Conservation (phyloP, 2,797 vertebrate genomes). For the Orestias chungarensis region DNA sequence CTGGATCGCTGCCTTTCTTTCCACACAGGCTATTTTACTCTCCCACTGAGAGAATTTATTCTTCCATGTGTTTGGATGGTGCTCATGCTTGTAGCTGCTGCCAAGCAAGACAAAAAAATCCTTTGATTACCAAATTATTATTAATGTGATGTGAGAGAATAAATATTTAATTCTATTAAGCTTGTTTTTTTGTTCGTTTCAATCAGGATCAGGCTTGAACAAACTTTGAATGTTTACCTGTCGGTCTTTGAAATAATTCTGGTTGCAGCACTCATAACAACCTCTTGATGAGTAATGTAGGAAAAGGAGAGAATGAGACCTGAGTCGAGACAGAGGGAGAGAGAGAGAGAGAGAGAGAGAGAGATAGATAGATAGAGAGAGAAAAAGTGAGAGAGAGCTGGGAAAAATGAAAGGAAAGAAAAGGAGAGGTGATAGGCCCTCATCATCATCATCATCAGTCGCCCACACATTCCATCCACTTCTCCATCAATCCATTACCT, state of each 20-base stretch:
- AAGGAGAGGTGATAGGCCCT: conserved; percentile 64
- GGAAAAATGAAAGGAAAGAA: conserved; percentile 40
- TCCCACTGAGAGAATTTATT: conserved; percentile 66
- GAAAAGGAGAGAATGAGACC: conserved; percentile 24
- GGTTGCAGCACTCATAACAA: conserved; percentile 20
- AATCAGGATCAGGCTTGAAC: background rate
- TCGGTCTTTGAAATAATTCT: conserved; percentile 22
- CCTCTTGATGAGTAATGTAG: conserved; percentile 36
- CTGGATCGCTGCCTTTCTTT: conserved; percentile 65
- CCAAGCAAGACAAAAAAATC: conserved; percentile 37
- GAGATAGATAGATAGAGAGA: too few relatives aligned
- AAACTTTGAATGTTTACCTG: conserved; percentile 32
- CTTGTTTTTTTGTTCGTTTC: background rate
- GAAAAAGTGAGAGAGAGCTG: conserved; percentile 39
- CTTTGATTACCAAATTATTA: conserved; percentile 42
- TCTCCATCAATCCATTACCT: conserved; percentile 79
- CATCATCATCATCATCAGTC: conserved; percentile 67
- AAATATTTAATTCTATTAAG: conserved; percentile 17
- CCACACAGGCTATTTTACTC: conserved; percentile 54
- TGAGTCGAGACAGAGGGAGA: conserved; percentile 12
- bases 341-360: conserved; percentile 37
- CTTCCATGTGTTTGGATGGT: conserved; percentile 67
- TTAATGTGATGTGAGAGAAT: conserved; percentile 39
- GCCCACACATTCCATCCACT: conserved; percentile 79
- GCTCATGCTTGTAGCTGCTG: conserved; percentile 45